These are phyloP conservation scores for Pelecanus crispus DNA, from an alignment of 2,113 vertebrate species.

Conservation along the genomic window DNA sequence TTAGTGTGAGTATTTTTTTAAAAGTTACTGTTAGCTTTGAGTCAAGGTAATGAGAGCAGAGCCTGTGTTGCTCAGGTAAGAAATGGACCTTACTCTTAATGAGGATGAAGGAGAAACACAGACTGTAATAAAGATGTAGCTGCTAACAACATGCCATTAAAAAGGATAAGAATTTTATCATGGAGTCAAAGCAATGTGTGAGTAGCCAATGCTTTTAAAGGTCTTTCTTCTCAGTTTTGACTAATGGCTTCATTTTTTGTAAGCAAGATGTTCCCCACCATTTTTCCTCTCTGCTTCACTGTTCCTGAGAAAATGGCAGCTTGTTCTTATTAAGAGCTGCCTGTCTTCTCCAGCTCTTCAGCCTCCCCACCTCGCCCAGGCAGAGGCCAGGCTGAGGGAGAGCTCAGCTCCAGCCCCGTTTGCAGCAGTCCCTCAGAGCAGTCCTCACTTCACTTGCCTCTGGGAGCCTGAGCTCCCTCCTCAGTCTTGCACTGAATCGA, in stretches of 20 bases:
- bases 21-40: slow-evolving; percentile 30
- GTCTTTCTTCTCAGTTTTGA: background rate
- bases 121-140: background rate
- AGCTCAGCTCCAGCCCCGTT: background rate
- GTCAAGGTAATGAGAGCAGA: slow-evolving; percentile 5
- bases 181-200: background rate
- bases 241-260: background rate
- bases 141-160: background rate
- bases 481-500: background rate
- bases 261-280: background rate
- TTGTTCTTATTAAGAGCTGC: background rate
- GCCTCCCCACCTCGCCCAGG: background rate
- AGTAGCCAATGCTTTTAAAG: background rate
- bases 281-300: background rate
- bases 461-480: slow-evolving; percentile 1
- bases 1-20: slow-evolving; percentile 23
- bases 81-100: background rate
- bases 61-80: background rate
- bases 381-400: background rate
- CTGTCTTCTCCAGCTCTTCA: background rate
- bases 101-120: background rate
- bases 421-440: background rate
- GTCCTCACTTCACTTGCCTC: background rate
- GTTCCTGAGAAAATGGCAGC: background rate
- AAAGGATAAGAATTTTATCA: background rate